Evolutionary conservation across 2,888 invertebrate species (phyloP).

Genomic region (Orchesella flavescens): DNA sequence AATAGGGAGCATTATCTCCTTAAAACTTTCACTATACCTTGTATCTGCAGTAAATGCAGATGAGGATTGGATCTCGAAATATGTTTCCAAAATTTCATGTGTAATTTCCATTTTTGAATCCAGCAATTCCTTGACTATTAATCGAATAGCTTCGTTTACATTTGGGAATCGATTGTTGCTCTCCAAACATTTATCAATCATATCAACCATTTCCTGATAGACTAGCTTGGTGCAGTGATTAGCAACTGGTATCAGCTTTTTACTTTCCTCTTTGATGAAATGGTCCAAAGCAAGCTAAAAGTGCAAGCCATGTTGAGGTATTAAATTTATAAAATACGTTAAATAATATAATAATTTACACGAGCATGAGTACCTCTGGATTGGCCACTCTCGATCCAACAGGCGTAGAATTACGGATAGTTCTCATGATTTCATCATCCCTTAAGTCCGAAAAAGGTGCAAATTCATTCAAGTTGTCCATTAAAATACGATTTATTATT

Average conservation of each 20-base stretch:
- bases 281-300: background rate
- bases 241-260: background rate
- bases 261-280: conserved; percentile 13
- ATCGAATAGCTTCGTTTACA: background rate
- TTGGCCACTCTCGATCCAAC: conserved; percentile 7
- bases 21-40: background rate
- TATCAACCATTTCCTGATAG: conserved; percentile 18
- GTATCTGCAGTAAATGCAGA: conserved; percentile 1
- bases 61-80: conserved; percentile 13
- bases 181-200: conserved; percentile 3
- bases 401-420: background rate
- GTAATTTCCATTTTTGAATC: background rate
- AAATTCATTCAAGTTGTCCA: too few species aligned
- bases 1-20: background rate
- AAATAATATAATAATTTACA: too few species aligned
- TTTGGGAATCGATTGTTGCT: conserved; percentile 24
- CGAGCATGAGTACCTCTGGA: background rate
- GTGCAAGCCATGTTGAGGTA: too few species aligned
- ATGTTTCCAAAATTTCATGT: background rate
- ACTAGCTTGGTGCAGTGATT: background rate
- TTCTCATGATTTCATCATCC: conserved; percentile 2
- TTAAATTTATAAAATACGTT: too few species aligned
- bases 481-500: background rate
- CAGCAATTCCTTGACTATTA: conserved; percentile 15
- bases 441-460: background rate